Evolutionary conservation across 2,888 invertebrate genomes (phyloP).

Genomic region (Trachelus tabidus): DNA sequence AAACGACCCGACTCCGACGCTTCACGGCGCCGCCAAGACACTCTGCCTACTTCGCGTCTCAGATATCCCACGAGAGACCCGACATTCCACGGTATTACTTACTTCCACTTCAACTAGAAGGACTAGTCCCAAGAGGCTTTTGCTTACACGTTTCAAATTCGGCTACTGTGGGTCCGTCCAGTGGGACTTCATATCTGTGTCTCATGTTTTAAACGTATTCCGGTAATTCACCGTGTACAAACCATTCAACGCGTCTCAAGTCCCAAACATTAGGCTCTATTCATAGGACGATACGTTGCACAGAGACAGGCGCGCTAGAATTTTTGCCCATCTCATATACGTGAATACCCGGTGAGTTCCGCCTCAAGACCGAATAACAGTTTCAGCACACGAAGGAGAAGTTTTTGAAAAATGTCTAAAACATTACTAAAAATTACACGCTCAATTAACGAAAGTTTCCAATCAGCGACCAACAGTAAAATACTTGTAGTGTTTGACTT

Average conservation of each 20-base stretch:
- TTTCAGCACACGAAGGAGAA: neutral
- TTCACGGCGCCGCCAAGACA: neutral
- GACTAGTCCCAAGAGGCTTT: neutral
- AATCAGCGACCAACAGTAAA: neutral
- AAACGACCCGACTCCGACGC: neutral
- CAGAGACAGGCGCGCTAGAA: neutral
- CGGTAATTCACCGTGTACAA: too few species aligned
- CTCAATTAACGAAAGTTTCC: neutral
- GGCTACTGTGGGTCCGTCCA: neutral
- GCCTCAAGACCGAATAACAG: neutral
- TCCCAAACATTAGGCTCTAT: neutral
- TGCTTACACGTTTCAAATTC: neutral
- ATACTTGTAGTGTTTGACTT: neutral
- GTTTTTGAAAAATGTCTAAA: neutral
- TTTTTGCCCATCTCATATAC: neutral
- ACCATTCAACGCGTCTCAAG: too few species aligned
- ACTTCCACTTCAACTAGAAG: neutral
- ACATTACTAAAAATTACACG: neutral
- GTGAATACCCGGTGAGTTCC: neutral
- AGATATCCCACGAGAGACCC: slow-evolving; percentile 27
- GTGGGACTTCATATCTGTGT: neutral
- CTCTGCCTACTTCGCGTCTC: neutral
- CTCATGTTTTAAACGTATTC: neutral
- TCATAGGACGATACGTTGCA: neutral
- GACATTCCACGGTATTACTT: slow-evolving; percentile 24